These are phyloP conservation scores for Naja naja DNA, from an alignment of 2,113 vertebrate genomes.

Conservation along the genomic window DNA sequence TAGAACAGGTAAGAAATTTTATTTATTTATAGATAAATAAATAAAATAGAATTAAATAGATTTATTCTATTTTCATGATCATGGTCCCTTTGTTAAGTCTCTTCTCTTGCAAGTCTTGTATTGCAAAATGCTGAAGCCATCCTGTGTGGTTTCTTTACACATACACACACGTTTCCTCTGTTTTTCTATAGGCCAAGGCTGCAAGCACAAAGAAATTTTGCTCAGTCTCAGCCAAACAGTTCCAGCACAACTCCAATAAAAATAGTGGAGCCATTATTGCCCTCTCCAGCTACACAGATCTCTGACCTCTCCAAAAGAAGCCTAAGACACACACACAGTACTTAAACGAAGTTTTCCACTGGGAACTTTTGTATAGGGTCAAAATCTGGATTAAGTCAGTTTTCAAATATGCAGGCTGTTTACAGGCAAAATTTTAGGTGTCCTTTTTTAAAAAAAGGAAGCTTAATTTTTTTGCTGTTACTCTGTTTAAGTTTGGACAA, in stretches of 20 bases:
- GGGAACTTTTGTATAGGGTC: neutral
- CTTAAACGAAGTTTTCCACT: too few relatives aligned
- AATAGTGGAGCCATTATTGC: constrained; percentile 86
- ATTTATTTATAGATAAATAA: neutral
- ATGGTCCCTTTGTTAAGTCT: neutral
- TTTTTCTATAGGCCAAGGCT: constrained; percentile 86
- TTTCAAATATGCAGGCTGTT: neutral
- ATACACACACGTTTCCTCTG: constrained; percentile 17
- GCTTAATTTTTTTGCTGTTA: neutral
- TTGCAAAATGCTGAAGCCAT: neutral
- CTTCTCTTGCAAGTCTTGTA: neutral
- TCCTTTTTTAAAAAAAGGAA: neutral
- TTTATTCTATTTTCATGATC: neutral
- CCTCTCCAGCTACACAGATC: constrained; percentile 86
- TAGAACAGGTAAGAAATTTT: neutral
- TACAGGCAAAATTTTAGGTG: neutral
- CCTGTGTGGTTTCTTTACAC: too few relatives aligned
- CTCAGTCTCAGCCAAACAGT: constrained; percentile 98
- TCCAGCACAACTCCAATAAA: constrained; percentile 98
- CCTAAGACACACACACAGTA: constrained; percentile 74
- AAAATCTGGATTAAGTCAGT: neutral
- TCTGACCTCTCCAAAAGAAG: constrained; percentile 96
- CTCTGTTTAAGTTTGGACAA: neutral
- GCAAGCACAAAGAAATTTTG: constrained; percentile 99
- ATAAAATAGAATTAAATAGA: neutral